Conservation (phyloP, 2,113 vertebrate species). For the Phainopepla nitens region DNA sequence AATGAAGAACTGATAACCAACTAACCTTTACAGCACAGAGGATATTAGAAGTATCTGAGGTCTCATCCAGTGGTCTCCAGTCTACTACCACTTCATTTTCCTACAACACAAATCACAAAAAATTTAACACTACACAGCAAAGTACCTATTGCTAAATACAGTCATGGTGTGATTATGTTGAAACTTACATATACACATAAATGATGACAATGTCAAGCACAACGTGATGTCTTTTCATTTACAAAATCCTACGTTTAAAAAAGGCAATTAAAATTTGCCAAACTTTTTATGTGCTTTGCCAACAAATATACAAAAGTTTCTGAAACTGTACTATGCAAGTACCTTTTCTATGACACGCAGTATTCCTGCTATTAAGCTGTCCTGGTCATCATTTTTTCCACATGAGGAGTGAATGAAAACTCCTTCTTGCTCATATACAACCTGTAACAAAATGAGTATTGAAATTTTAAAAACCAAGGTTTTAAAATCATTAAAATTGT, state of each 20-base stretch:
- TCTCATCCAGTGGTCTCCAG: conserved; percentile 88
- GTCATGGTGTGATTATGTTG: background rate
- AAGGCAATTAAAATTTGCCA: background rate
- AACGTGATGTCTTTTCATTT: background rate
- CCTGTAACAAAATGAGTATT: conserved; percentile 62
- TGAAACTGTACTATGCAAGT: background rate
- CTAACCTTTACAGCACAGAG: conserved; percentile 92
- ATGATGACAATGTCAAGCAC: background rate
- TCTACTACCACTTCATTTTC: conserved; percentile 89
- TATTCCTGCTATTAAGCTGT: conserved; percentile 83
- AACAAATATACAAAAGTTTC: background rate
- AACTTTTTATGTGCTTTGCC: fast-evolving
- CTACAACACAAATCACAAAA: conserved; percentile 65
- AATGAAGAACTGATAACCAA: background rate
- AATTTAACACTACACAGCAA: background rate
- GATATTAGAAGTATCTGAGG: conserved; percentile 89
- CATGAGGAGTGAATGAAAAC: conserved; percentile 88
- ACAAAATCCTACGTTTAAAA: background rate
- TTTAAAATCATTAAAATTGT: background rate
- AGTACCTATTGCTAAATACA: background rate
- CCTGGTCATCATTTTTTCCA: conserved; percentile 83
- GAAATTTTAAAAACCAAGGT: background rate
- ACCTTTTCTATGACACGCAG: conserved; percentile 92
- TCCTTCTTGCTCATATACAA: conserved; percentile 91
- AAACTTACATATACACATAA: background rate